Conservation (phyloP, 1,140 invertebrate genomes). For the Schlechtendalia chinensis region DNA sequence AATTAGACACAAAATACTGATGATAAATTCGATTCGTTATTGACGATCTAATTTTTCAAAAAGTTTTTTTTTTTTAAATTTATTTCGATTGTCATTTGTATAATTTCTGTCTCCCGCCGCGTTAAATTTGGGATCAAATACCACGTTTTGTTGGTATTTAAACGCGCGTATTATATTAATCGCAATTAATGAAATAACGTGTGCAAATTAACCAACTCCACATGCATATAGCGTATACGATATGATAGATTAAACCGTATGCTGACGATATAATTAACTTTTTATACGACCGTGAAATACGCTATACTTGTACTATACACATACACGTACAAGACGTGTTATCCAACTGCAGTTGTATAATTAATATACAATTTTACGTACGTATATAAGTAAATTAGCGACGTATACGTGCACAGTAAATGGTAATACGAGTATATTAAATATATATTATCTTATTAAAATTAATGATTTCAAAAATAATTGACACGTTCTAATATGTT, state of each 20-base stretch:
- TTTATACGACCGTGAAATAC: constrained; percentile 5
- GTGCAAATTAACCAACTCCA: background rate
- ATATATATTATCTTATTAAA: background rate
- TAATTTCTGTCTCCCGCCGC: background rate
- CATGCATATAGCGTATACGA: background rate
- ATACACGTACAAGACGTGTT: background rate
- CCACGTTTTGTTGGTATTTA: background rate
- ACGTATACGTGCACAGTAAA: background rate
- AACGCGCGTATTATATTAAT: background rate
- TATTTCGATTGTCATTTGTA: background rate
- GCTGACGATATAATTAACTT: background rate
- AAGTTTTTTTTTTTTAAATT: background rate
- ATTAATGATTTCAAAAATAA: constrained; percentile 23
- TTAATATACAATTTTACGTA: background rate
- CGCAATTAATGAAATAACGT: background rate
- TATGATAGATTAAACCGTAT: constrained; percentile 6
- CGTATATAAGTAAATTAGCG: background rate
- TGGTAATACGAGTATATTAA: background rate
- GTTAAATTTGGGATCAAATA: background rate
- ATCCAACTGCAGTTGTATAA: background rate
- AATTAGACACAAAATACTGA: background rate
- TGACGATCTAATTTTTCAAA: background rate
- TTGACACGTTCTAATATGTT: constrained; percentile 1
- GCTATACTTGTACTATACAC: background rate
- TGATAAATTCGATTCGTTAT: background rate